phyloP scores from a whole-genome alignment of 2,797 vertebrate genomes.

The Acrossocheilus wenchowensis region DNA sequence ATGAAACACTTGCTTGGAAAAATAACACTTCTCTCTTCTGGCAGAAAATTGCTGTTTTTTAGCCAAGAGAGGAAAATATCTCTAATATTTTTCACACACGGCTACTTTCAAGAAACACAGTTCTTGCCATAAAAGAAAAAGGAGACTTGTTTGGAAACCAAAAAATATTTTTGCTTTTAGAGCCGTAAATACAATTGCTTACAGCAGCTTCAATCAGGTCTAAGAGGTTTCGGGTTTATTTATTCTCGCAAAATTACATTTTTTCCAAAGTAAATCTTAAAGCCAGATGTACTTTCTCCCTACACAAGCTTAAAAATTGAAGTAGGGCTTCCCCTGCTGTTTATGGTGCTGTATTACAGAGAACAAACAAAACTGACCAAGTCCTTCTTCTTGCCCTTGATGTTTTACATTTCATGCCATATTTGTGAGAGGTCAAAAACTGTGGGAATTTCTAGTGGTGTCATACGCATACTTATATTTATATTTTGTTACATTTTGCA shows the following conservation, averaged over 20 bases:
- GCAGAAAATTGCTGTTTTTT: background rate
- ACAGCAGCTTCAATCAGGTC: conserved; percentile 14
- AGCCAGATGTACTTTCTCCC: conserved; percentile 8
- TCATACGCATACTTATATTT: conserved; percentile 52
- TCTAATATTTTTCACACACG: background rate
- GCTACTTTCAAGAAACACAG: background rate
- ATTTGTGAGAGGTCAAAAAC: conserved; percentile 31
- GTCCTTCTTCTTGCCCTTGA: background rate
- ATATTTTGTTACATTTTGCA: conserved; percentile 56
- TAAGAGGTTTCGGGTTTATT: background rate
- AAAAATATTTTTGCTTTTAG: background rate
- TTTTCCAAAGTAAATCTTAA: background rate
- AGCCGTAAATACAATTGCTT: background rate
- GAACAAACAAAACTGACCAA: conserved; percentile 48
- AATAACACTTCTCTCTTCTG: conserved; percentile 1
- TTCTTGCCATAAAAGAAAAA: background rate
- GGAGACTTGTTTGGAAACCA: background rate
- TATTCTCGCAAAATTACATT: background rate
- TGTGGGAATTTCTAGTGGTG: conserved; percentile 18
- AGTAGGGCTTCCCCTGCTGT: conserved; percentile 50
- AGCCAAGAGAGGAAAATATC: background rate
- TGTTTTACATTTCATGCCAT: conserved; percentile 13
- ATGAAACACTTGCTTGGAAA: background rate
- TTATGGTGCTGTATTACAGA: conserved; percentile 45
- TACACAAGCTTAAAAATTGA: conserved; percentile 16